Percentiles rank a stretch among this genome's conserved stretches.
Conservation (phyloP, 2,113 vertebrate species). For the Chionis minor region DNA sequence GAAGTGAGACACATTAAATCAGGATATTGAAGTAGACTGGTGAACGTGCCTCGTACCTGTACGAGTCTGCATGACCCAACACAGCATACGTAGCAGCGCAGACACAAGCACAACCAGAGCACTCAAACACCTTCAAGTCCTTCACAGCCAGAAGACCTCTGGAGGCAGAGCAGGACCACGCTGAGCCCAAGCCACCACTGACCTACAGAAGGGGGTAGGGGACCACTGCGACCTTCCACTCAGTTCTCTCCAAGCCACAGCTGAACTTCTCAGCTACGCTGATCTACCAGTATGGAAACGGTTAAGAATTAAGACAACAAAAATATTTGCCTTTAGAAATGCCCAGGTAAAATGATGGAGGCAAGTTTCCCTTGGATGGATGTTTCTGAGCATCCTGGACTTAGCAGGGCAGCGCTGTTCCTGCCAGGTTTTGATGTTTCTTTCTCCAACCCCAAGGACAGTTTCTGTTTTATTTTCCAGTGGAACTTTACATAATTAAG, state of each 20-base stretch:
- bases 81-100: accelerated
- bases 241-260: background rate
- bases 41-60: background rate
- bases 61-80: background rate
- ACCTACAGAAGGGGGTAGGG: too few species aligned
- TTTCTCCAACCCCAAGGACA: background rate
- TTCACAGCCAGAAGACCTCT: accelerated
- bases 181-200: accelerated
- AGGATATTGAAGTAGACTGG: background rate
- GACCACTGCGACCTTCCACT: background rate
- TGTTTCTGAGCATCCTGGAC: background rate
- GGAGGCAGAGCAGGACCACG: background rate
- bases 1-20: background rate
- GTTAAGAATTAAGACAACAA: background rate
- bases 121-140: background rate
- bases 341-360: background rate
- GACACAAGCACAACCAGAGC: background rate
- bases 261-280: background rate
- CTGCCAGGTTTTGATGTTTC: background rate
- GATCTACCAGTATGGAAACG: accelerated
- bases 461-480: background rate
- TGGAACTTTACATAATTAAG: background rate
- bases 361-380: background rate
- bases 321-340: background rate
- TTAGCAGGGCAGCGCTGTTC: background rate